Base-by-base conservation (phyloP, 1,140 invertebrate species). In the Tetramorium parvispinum region DNA sequence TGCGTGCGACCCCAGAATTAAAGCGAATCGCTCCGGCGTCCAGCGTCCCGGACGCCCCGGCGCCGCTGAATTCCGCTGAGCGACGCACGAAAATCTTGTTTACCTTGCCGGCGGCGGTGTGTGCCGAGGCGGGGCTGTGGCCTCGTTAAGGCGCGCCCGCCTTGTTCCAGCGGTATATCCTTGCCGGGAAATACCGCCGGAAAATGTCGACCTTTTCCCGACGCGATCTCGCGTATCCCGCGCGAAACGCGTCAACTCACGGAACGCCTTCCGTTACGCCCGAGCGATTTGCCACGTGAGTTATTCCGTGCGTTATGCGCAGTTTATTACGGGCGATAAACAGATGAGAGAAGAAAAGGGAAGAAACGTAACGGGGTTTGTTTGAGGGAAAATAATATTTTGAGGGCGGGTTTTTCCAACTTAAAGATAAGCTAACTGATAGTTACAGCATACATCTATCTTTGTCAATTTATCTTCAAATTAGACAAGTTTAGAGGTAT, bases 21-120 rank as follows among this genome's bases (percentile, higher is more conserved):
- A 91, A 91, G 90, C 85, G 79, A 91, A 85, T 91, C 79, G 75
- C 13, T n/a, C n/a, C 32, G 46, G 57, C 43, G 27, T 5, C 4
- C 49, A 3, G 13, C 49, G 49, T 10, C 51, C 11, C 11, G 46
- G 46, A 13, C 46, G 10, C 37, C 46, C 46, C 43, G 55, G 43
- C 79, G 68, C 46, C 37, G 21, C 5, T 77, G 65, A 57, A 85
- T 77, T 51, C 11, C 70, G 71, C 55, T 66, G 55, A 65, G 66
- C 57, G 46, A 46, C 32, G 76, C 75, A 49, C 49, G 75, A 70
- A 75, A 81, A 68, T 59, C 75, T 68, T 85, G 87, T 85, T 89
- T 88, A 71, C 40, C 66, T 37, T 73, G 66, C 37, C 37, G 37
- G 46, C 46, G 40, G 43, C 27, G 27, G 1, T 51, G 46, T 32